Conservation (phyloP, 1,140 invertebrate species). For the Helicoverpa zea region DNA sequence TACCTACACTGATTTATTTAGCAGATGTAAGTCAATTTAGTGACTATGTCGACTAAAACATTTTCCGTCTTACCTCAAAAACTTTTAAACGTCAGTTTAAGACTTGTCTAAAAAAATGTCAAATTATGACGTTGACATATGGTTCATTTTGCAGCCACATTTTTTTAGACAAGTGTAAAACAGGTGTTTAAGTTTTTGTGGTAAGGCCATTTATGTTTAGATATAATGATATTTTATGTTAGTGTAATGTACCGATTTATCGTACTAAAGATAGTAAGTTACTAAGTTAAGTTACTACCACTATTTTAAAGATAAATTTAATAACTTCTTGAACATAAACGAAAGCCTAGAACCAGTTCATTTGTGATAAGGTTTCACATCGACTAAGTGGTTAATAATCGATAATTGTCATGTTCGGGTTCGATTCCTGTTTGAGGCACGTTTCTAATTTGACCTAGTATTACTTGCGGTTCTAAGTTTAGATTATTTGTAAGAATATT, state of each 20-base stretch:
- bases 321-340: not conserved
- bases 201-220: too few species aligned
- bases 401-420: slow-evolving; percentile 72
- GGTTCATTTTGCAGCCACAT: too few species aligned
- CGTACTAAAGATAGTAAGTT: not conserved
- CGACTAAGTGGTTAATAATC: slow-evolving; percentile 77
- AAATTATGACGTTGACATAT: too few species aligned
- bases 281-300: not conserved
- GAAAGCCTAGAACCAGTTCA: slow-evolving; percentile 29
- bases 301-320: slow-evolving; percentile 9
- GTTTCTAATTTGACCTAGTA: slow-evolving; percentile 74
- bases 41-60: too few species aligned
- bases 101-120: too few species aligned
- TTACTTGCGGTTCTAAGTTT: slow-evolving; percentile 55
- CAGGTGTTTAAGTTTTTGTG: too few species aligned
- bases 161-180: too few species aligned
- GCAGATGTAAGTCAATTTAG: not conserved
- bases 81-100: too few species aligned
- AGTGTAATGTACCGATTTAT: too few species aligned
- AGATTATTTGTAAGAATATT: slow-evolving; percentile 56
- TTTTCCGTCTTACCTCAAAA: too few species aligned
- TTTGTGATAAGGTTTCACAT: slow-evolving; percentile 66
- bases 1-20: not conserved
- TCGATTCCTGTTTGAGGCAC: slow-evolving; percentile 62
- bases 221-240: too few species aligned